Base-by-base conservation (phyloP, 2,113 vertebrate species). In the Lamprotornis superbus region DNA sequence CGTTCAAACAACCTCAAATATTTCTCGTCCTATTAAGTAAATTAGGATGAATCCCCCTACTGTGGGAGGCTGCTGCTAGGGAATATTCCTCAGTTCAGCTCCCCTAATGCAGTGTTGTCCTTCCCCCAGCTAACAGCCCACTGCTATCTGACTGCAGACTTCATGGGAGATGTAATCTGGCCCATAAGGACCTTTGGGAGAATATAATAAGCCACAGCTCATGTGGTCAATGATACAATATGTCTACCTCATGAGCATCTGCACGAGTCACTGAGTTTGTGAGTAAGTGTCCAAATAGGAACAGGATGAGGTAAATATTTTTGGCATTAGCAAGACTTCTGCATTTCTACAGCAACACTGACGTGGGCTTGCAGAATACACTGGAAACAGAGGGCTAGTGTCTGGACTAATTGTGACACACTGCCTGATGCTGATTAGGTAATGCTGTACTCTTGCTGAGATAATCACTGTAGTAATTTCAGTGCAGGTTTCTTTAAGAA, bases 81-180 rank as follows among this genome's bases (percentile, higher is more conserved):
- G 79, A 86, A 44, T 73, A 44, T 24, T 25, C 11, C 13, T 55
- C 27, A 35, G 15, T 47, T 84, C 56, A 60, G 12, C 22, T 70
- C 23, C 59, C 6, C 9, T 23, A 46, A n/a, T 53, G 65, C 25
- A 25, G n/a, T 16, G n/a, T 18, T 0, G 0, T 73, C 57, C 33
- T 52, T 77, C 7, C 22, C 3, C 12, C 1, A 2, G 44, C 44
- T 78, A 30, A 63, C 15, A 92, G 39, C 31, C 31, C 7, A 8
- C 7, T 87, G 31, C 9, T 15, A 1, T 30, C 42, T 76, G 23
- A 80, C 15, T 49, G 21, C 17, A 69, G 31, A 39, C n/a, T 63
- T 40, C 27, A 39, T 3, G 3, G 27, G 35, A 81, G 39, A 80
- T 31, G 18, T n/a, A 52, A 39, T 56, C 19, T 37, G 35, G 37